Percentiles rank a stretch among this genome's conserved stretches.
These are phyloP conservation scores for Prenolepis imparis DNA, from an alignment of 2,888 invertebrate species.

Conservation along the genomic window DNA sequence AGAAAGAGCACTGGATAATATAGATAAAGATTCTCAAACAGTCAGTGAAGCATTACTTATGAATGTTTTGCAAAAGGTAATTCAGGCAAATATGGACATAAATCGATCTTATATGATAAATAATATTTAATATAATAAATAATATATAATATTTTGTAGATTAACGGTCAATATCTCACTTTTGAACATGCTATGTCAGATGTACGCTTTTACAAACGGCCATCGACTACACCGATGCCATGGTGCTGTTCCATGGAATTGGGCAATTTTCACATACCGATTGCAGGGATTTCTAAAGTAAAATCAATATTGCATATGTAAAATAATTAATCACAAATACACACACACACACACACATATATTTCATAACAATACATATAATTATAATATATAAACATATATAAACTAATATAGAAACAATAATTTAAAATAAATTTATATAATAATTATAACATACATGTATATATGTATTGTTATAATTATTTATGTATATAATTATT, in stretches of 20 bases:
- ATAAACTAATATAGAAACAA: no score
- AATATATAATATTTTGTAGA: slow-evolving; percentile 57
- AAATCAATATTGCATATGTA: background rate
- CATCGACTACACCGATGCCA: slow-evolving; percentile 37
- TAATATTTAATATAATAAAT: slow-evolving; percentile 14
- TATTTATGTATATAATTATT: no score
- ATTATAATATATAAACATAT: no score
- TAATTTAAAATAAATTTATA: no score
- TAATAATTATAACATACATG: no score
- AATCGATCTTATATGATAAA: background rate
- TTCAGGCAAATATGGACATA: background rate
- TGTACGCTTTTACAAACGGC: slow-evolving; percentile 66
- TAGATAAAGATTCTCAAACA: slow-evolving; percentile 34
- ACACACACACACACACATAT: no score
- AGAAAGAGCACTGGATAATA: slow-evolving; percentile 60
- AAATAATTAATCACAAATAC: background rate
- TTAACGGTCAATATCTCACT: slow-evolving; percentile 61
- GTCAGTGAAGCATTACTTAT: slow-evolving; percentile 69
- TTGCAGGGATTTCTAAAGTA: slow-evolving; percentile 73
- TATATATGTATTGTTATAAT: no score
- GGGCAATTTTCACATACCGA: slow-evolving; percentile 67
- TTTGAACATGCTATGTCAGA: slow-evolving; percentile 66
- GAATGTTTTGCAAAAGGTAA: slow-evolving; percentile 70
- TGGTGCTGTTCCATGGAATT: slow-evolving; percentile 69
- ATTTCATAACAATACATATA: no score